Percentiles rank a stretch among this genome's conserved stretches.
phyloP scores from a whole-genome alignment of 2,113 vertebrate species.

The Entomyzon cyanotis region DNA sequence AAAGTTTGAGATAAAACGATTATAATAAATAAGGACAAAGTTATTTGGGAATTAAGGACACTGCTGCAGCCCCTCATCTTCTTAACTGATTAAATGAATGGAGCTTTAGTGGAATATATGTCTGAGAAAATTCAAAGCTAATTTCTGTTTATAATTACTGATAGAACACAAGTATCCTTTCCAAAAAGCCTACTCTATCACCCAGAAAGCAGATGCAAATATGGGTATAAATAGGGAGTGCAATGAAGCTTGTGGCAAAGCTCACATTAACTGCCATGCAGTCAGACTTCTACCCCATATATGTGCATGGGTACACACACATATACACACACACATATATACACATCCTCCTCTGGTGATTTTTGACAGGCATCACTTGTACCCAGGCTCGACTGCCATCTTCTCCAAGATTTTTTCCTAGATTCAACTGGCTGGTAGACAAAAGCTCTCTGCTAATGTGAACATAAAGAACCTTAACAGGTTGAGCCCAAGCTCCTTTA shows the following conservation, averaged over 20 bases:
- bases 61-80: neutral
- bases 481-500: neutral
- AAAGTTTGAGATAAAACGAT: conserved; percentile 7
- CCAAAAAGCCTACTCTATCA: neutral
- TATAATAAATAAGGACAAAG: neutral
- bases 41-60: neutral
- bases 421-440: neutral
- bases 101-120: neutral
- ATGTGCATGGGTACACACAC: neutral
- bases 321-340: neutral
- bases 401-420: neutral
- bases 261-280: neutral
- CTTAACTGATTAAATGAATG: neutral
- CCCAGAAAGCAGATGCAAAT: conserved; percentile 32
- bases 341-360: neutral
- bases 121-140: conserved; percentile 1
- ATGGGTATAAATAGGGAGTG: neutral
- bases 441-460: neutral
- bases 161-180: neutral
- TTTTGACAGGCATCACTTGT: neutral
- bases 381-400: accelerated
- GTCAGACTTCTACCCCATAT: neutral
- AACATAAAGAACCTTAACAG: neutral
- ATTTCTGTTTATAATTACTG: conserved; percentile 12
- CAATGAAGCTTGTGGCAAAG: neutral